Conservation (phyloP, 1,140 invertebrate species). For the Lamellibrachia luymesi region DNA sequence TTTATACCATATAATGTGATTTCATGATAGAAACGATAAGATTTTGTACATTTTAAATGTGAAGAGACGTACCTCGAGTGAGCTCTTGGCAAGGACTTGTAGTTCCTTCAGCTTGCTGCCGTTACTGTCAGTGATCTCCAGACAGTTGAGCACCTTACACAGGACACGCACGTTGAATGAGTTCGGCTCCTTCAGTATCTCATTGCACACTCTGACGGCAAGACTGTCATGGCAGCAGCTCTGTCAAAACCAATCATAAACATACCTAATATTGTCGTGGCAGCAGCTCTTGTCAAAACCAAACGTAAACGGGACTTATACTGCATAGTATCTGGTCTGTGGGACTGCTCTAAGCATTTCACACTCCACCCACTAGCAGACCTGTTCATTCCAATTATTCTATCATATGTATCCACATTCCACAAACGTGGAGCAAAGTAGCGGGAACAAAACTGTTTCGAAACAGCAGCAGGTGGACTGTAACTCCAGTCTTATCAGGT, state of each 20-base stretch:
- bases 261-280: too few species aligned
- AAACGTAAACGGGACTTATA: neutral
- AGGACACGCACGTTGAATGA: constrained; percentile 42
- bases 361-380: too few species aligned
- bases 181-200: constrained; percentile 48
- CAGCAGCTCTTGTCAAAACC: too few species aligned
- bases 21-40: neutral
- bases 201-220: constrained; percentile 51
- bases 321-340: too few species aligned
- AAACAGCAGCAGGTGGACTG: too few species aligned
- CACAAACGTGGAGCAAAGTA: too few species aligned
- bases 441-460: too few species aligned
- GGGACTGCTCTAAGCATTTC: too few species aligned
- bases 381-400: too few species aligned
- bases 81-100: constrained; percentile 39
- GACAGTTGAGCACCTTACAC: constrained; percentile 42
- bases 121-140: constrained; percentile 43
- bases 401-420: too few species aligned
- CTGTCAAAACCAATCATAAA: constrained; percentile 35
- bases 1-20: constrained; percentile 2
- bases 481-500: too few species aligned
- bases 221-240: constrained; percentile 50
- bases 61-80: constrained; percentile 39
- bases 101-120: constrained; percentile 41
- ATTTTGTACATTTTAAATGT: neutral